Evolutionary conservation across 2,888 invertebrate genomes (phyloP), one percentile per base, ranked within the genome.

Genomic region (Nephrotoma flavescens): DNA sequence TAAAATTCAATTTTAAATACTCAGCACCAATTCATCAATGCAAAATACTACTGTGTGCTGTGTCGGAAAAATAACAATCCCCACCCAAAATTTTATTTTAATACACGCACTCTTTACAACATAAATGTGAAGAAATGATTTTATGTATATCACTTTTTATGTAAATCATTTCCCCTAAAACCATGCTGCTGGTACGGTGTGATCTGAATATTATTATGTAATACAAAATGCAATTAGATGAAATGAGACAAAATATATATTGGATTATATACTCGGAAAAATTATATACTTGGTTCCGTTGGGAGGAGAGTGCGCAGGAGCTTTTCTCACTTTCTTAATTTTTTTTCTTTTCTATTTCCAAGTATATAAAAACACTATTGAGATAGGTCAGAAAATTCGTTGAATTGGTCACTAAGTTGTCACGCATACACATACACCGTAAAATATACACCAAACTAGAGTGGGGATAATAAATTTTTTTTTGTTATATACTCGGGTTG

Each of bases 241-340:
- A 31, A 71, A 7, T 0, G 71, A 71, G 31, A 71, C 11, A 71
- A 71, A 71, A 71, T 31, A 31, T 3, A 31, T 31, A 52, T 4
- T 52, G n/a, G 31, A 15, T 84, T 84, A 84, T 42, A 84, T 84
- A 84, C n/a, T 41, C 84, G 42, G n/a, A 9, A 83, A 12, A 41
- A 15, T 1, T 15, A 42, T 42, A 42, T 84, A 71, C n/a, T 42
- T 84, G 4, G 42, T 41, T 84, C n/a, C n/a, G 47, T 31, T 84
- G 42, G 84, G 84, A 84, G 84, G 84, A 84, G 84, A 84, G 15
- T 84, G 84, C 84, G 84, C 84, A 84, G 84, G 84, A 84, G 84
- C n/a, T 84, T 84, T 84, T 31, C 31, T 31, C 31, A 9, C 31
- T 71, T 31, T 12, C n/a, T 47, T 47, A 2, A 31, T 71, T 31